These are phyloP conservation scores for Heterochromis multidens DNA, from an alignment of 2,113 vertebrate genomes.

Conservation along the genomic window DNA sequence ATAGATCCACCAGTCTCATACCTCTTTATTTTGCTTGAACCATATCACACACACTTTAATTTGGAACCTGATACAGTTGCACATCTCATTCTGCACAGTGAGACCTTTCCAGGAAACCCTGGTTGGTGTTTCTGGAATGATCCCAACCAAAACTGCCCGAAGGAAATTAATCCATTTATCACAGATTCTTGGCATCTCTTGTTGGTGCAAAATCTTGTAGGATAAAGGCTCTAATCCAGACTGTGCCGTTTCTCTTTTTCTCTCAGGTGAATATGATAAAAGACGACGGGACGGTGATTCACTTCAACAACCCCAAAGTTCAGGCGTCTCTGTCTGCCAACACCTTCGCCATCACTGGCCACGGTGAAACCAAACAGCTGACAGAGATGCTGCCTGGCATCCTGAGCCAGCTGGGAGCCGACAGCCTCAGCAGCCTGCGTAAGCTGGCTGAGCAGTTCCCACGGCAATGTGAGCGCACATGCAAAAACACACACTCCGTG, in stretches of 20 bases:
- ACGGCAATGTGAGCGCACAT: slow-evolving; percentile 82
- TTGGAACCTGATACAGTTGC: neutral
- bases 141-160: neutral
- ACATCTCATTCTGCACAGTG: neutral
- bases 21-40: neutral
- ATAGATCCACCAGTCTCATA: neutral
- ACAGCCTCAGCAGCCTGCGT: slow-evolving; percentile 97
- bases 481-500: neutral
- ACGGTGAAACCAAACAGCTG: slow-evolving; percentile 96
- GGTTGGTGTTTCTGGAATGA: neutral
- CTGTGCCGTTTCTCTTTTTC: neutral
- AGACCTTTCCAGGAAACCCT: neutral
- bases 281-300: slow-evolving; percentile 97
- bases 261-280: slow-evolving; percentile 98
- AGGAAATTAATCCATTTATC: neutral
- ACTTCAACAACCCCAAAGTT: slow-evolving; percentile 99
- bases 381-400: slow-evolving; percentile 99
- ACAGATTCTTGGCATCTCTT: neutral
- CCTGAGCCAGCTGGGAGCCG: slow-evolving; percentile 96
- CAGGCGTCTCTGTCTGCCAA: slow-evolving; percentile 97
- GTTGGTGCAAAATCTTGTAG: neutral
- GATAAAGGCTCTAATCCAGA: neutral
- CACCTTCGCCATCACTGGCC: slow-evolving; percentile 97
- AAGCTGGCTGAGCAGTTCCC: slow-evolving; percentile 98
- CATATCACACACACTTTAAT: neutral